Evolutionary conservation across 1,140 invertebrate genomes (phyloP).

Genomic region (Chlorops oryzae): DNA sequence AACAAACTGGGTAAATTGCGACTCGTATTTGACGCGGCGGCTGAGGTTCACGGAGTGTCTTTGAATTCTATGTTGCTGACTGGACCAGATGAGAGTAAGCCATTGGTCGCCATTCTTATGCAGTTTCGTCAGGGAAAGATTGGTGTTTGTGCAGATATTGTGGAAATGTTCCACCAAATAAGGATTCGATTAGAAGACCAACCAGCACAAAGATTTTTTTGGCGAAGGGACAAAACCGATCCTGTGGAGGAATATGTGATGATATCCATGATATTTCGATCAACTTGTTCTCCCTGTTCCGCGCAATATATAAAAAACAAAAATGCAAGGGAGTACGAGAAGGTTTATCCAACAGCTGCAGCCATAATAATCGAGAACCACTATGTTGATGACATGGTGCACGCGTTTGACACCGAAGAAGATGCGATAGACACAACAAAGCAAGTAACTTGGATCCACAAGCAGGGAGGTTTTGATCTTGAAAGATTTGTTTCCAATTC

Average conservation of each 20-base stretch:
- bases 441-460: neutral
- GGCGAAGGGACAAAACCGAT: slow-evolving; percentile 17
- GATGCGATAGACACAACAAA: neutral
- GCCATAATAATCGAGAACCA: no score
- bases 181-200: slow-evolving; percentile 18
- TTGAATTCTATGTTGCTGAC: slow-evolving; percentile 25
- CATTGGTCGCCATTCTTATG: slow-evolving; percentile 23
- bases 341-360: no score
- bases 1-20: slow-evolving; percentile 27
- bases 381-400: neutral
- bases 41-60: slow-evolving; percentile 13
- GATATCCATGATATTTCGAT: slow-evolving; percentile 35
- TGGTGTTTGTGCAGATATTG: no score
- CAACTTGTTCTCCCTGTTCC: slow-evolving; percentile 27
- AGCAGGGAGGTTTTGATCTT: neutral
- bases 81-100: slow-evolving; percentile 26
- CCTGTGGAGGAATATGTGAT: slow-evolving; percentile 23
- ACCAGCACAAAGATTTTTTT: slow-evolving; percentile 30
- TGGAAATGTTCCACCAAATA: slow-evolving; percentile 44
- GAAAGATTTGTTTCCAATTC: neutral
- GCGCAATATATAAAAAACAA: slow-evolving; percentile 27
- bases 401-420: no score
- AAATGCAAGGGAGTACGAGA: no score
- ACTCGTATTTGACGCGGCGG: slow-evolving; percentile 29
- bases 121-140: no score